Evolutionary conservation across 2,888 invertebrate genomes (phyloP).

Genomic region (Biston stratarius): DNA sequence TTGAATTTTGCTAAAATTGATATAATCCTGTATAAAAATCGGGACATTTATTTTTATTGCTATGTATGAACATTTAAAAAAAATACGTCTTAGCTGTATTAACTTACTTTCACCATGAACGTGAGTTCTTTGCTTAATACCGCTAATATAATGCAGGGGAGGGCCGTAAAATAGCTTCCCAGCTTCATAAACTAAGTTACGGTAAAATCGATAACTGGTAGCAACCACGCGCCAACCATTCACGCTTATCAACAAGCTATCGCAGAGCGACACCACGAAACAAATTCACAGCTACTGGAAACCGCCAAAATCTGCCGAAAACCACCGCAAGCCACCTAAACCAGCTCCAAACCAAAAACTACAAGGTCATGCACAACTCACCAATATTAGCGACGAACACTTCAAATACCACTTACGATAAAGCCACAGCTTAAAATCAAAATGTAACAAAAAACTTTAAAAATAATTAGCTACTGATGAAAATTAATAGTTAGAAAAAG

Average conservation of each 20-base stretch:
- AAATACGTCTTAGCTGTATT: too few relatives aligned
- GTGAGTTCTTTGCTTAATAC: background rate
- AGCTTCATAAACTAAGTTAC: constrained; percentile 3
- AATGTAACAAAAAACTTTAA: background rate
- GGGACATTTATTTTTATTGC: too few relatives aligned
- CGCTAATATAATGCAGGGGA: background rate
- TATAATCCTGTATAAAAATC: too few relatives aligned
- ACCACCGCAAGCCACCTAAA: constrained; percentile 9
- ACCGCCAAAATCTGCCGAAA: constrained; percentile 5
- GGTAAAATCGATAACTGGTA: constrained; percentile 26
- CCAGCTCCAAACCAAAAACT: constrained; percentile 7
- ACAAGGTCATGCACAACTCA: constrained; percentile 30
- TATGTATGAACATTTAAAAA: too few relatives aligned
- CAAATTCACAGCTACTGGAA: constrained; percentile 3
- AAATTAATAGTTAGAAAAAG: too few relatives aligned
- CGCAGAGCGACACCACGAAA: constrained; percentile 14
- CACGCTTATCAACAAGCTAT: constrained; percentile 22
- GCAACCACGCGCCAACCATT: constrained; percentile 5
- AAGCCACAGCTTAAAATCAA: constrained; percentile 9
- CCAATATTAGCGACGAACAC: constrained; percentile 16
- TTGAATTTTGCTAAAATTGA: too few relatives aligned
- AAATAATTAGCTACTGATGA: background rate
- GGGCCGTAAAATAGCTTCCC: background rate
- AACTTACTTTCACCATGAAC: background rate
- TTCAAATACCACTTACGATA: constrained; percentile 17